Percentiles rank a stretch among this genome's conserved stretches.
Conservation (phyloP, 92 coral and sea anemone genomes). For the Micromussa lordhowensis region DNA sequence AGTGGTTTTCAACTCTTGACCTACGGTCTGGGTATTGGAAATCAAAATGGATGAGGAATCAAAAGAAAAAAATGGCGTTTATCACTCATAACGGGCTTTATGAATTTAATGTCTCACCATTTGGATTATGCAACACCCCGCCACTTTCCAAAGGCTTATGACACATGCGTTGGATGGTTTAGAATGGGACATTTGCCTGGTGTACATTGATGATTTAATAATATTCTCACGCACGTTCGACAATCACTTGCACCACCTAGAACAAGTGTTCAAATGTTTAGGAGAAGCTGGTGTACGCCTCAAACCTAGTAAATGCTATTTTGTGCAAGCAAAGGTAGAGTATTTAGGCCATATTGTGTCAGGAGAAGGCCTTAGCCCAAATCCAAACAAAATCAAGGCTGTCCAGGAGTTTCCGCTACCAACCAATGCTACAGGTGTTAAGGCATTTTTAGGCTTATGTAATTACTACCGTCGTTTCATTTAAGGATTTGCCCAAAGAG, state of each 20-base stretch:
- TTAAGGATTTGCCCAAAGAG: slow-evolving; percentile 55
- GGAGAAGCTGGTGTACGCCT: slow-evolving; percentile 63
- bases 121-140: slow-evolving; percentile 55
- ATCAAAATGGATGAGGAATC: slow-evolving; percentile 35
- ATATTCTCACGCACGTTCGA: slow-evolving; percentile 52
- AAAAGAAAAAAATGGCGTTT: slow-evolving; percentile 60
- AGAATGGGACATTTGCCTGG: slow-evolving; percentile 41
- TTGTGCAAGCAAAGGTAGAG: slow-evolving; percentile 45
- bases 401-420: slow-evolving; percentile 67
- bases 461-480: slow-evolving; percentile 74
- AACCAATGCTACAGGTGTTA: slow-evolving; percentile 44
- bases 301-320: slow-evolving; percentile 65
- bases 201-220: slow-evolving; percentile 64
- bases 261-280: slow-evolving; percentile 53
- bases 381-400: slow-evolving; percentile 55
- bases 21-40: slow-evolving; percentile 48
- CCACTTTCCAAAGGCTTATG: slow-evolving; percentile 60
- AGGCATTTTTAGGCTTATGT: slow-evolving; percentile 67
- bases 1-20: slow-evolving; percentile 46
- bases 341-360: slow-evolving; percentile 73
- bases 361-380: slow-evolving; percentile 54
- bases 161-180: slow-evolving; percentile 49
- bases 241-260: slow-evolving; percentile 47
- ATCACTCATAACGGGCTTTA: slow-evolving; percentile 57
- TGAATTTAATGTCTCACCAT: slow-evolving; percentile 58